Evolutionary conservation across 2,113 vertebrate genomes (phyloP).

Genomic region (Tetrax tetrax): DNA sequence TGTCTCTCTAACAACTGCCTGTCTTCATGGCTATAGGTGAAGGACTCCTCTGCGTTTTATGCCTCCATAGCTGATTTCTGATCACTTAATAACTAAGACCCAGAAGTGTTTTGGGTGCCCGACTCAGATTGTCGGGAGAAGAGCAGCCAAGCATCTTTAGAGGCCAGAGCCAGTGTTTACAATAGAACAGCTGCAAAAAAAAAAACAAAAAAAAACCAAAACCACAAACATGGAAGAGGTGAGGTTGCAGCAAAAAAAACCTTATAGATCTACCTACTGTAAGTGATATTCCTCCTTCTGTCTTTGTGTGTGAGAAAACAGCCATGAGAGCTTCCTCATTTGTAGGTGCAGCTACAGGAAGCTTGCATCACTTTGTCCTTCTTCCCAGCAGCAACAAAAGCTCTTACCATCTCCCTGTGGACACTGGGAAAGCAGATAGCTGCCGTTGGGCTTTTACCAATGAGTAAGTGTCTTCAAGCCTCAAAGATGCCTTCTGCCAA

Average conservation of each 20-base stretch:
- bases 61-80: neutral
- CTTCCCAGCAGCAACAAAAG: neutral
- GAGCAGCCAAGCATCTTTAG: neutral
- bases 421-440: neutral
- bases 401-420: neutral
- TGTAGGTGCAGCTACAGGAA: neutral
- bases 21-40: neutral
- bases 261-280: neutral
- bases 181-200: neutral
- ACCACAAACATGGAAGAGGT: neutral
- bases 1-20: neutral
- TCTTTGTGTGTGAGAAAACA: neutral
- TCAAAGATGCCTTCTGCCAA: neutral
- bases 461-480: neutral
- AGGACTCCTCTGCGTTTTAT: neutral
- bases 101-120: neutral
- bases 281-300: neutral
- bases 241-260: neutral
- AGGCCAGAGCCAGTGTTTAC: neutral
- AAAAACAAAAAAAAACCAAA: neutral
- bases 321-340: neutral
- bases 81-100: neutral
- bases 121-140: accelerated
- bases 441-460: neutral
- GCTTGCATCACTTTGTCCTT: neutral